These are phyloP conservation scores for Heliconius hermathena DNA, from an alignment of 1,140 invertebrate species.

Conservation along the genomic window DNA sequence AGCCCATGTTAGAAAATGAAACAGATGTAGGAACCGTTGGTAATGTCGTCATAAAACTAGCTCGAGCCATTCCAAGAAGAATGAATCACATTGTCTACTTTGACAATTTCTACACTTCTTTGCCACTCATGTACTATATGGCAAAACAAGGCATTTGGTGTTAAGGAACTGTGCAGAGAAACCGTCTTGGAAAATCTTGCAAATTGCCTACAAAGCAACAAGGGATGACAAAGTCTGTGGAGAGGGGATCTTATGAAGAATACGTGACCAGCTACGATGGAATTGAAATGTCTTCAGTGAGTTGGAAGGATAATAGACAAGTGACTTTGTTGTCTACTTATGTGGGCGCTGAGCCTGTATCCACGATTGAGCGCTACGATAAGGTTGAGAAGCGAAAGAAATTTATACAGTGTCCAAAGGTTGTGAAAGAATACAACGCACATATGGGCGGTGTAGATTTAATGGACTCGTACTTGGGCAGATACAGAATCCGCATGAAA, in stretches of 20 bases:
- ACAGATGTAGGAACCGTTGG: conserved; percentile 13
- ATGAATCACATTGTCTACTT: conserved; percentile 23
- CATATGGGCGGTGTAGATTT: conserved; percentile 28
- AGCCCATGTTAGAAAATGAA: conserved; percentile 15
- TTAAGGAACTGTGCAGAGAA: conserved; percentile 30
- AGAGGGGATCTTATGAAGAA: conserved; percentile 28
- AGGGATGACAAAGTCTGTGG: conserved; percentile 19
- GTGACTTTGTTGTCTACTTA: conserved; percentile 28
- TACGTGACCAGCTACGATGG: conserved; percentile 26
- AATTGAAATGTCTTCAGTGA: conserved; percentile 28
- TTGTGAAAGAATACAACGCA: conserved; percentile 31
- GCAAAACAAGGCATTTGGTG: conserved; percentile 29
- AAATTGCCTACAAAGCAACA: conserved; percentile 30
- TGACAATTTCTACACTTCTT: conserved; percentile 29
- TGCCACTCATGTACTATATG: conserved; percentile 23
- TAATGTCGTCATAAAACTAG: conserved; percentile 15
- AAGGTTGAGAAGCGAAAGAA: not conserved
- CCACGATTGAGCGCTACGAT: conserved; percentile 29
- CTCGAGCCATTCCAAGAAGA: conserved; percentile 8
- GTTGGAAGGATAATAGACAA: conserved; percentile 32
- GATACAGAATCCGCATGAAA: conserved; percentile 29
- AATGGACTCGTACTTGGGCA: conserved; percentile 31
- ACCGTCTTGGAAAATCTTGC: conserved; percentile 27
- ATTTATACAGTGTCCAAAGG: conserved; percentile 13
- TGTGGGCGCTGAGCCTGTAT: conserved; percentile 25